phyloP scores from a whole-genome alignment of 2,797 vertebrate species.

The Merluccius polli region DNA sequence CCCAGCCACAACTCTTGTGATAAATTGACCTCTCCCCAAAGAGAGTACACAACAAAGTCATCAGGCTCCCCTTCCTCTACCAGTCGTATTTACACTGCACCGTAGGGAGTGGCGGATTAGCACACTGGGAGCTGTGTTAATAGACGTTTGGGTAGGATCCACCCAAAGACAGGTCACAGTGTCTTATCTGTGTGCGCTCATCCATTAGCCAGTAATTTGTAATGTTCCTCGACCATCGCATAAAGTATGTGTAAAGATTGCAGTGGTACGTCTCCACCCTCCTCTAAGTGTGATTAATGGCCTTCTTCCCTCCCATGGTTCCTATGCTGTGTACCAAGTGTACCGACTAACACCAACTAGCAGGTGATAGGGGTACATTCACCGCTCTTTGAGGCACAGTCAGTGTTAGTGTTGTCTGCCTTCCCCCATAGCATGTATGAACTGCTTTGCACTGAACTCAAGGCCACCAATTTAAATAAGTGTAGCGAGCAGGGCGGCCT shows the following conservation, averaged over 20 bases:
- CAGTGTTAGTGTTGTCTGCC: neutral
- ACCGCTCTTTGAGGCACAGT: neutral
- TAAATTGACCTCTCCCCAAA: constrained; percentile 57
- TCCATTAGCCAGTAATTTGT: neutral
- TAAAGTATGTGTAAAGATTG: constrained; percentile 7
- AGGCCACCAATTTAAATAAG: constrained; percentile 1
- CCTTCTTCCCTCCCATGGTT: neutral
- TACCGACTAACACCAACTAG: neutral
- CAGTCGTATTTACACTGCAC: constrained; percentile 47
- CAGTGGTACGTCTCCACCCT: neutral
- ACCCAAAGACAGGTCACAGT: constrained; percentile 14
- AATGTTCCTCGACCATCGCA: neutral
- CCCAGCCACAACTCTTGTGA: constrained; percentile 53
- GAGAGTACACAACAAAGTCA: constrained; percentile 62
- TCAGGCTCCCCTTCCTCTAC: constrained; percentile 45
- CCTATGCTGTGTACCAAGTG: too few relatives aligned
- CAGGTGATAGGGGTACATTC: neutral
- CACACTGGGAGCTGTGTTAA: constrained; percentile 31
- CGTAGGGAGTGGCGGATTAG: constrained; percentile 33
- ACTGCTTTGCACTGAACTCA: neutral
- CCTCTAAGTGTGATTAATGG: constrained; percentile 7
- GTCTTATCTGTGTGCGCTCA: constrained; percentile 1
- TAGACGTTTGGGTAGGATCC: constrained; percentile 28
- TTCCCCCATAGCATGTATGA: neutral
- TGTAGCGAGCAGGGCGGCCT: neutral